Percentiles rank a stretch among this genome's conserved stretches.
phyloP scores from a whole-genome alignment of 2,888 invertebrate genomes.

The Tachystola acroxantha region DNA sequence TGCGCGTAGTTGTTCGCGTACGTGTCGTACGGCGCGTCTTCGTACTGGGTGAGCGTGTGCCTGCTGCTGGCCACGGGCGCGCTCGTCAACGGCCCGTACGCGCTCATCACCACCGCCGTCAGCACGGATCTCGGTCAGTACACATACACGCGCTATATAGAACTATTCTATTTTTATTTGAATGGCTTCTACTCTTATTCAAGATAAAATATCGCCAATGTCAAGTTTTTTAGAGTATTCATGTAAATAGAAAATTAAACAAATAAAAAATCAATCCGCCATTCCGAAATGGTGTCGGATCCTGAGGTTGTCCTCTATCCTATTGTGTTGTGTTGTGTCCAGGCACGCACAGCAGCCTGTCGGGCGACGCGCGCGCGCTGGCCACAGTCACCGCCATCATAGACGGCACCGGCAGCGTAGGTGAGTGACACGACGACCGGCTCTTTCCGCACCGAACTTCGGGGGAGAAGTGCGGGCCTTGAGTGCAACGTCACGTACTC shows the following conservation, averaged over 20 bases:
- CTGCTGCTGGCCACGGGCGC: conserved; percentile 87
- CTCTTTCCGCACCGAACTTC: no score
- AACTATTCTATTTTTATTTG: no score
- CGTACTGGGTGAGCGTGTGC: conserved; percentile 79
- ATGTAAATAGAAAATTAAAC: no score
- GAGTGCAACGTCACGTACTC: no score
- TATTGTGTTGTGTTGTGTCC: no score
- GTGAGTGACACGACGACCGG: conserved; percentile 47
- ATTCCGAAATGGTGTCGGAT: no score
- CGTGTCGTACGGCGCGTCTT: conserved; percentile 83
- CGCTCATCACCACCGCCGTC: conserved; percentile 97
- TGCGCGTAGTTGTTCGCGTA: conserved; percentile 92
- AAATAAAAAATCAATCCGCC: no score
- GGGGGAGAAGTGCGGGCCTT: no score
- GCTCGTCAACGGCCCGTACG: conserved; percentile 97
- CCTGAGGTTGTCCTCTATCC: no score
- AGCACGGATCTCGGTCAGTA: conserved; percentile 90
- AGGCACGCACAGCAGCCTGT: conserved; percentile 90
- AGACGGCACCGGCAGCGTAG: conserved; percentile 96
- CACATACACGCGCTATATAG: not conserved
- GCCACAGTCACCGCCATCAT: conserved; percentile 99
- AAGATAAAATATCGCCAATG: no score
- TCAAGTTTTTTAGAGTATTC: no score
- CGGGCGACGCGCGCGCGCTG: conserved; percentile 91
- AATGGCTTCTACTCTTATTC: no score